phyloP scores from a whole-genome alignment of 2,113 vertebrate species.

The Chloropsis hardwickii region DNA sequence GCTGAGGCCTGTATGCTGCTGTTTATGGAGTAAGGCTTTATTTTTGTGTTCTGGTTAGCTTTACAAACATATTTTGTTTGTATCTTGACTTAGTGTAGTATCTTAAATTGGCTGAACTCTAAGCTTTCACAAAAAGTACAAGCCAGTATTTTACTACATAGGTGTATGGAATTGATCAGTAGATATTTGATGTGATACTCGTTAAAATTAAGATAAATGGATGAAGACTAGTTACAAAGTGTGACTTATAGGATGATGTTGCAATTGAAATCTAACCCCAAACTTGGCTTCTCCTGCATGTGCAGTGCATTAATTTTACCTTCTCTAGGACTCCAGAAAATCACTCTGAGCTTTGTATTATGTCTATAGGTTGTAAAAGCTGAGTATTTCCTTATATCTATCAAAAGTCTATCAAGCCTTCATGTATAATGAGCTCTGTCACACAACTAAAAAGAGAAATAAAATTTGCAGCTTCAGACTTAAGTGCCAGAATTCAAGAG shows the following conservation, averaged over 20 bases:
- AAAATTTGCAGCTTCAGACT: neutral
- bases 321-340: neutral
- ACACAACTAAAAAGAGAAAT: neutral
- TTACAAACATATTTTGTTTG: neutral
- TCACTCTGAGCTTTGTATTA: neutral
- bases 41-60: neutral
- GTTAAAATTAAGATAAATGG: neutral
- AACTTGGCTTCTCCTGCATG: neutral
- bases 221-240: neutral
- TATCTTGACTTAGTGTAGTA: neutral
- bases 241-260: neutral
- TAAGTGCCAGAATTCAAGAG: neutral
- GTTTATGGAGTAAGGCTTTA: neutral
- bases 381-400: neutral
- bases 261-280: neutral
- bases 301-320: neutral
- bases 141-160: neutral
- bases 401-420: neutral
- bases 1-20: neutral
- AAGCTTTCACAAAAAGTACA: neutral
- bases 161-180: neutral
- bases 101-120: neutral
- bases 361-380: neutral
- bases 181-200: neutral
- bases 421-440: neutral